phyloP scores from a whole-genome alignment of 2,888 invertebrate species.

The Sclerodermus sp. region DNA sequence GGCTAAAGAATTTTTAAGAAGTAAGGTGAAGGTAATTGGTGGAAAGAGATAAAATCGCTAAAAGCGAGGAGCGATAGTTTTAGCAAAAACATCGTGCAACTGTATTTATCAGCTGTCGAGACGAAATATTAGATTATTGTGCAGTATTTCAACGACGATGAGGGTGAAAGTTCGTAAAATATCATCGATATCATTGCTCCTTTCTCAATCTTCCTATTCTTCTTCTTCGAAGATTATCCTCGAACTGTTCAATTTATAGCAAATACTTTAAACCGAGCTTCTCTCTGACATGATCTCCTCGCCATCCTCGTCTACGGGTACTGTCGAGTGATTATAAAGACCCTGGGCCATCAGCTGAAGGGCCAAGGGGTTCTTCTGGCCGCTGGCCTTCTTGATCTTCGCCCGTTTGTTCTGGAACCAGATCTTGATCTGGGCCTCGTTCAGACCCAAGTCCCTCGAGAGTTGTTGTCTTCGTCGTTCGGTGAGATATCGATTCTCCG shows the following conservation, averaged over 20 bases:
- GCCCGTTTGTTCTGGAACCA: constrained; percentile 97
- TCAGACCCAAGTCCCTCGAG: constrained; percentile 87
- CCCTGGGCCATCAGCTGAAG: constrained; percentile 93
- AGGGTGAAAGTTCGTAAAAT: too few relatives aligned
- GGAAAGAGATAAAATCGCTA: too few relatives aligned
- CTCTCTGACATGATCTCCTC: constrained; percentile 62
- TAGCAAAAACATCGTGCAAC: too few relatives aligned
- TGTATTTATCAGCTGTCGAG: too few relatives aligned
- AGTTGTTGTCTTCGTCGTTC: constrained; percentile 87
- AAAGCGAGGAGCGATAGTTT: too few relatives aligned
- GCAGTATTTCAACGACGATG: too few relatives aligned
- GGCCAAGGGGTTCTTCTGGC: constrained; percentile 83
- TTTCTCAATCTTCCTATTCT: constrained; percentile 18
- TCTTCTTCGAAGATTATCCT: too few relatives aligned
- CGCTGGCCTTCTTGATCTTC: constrained; percentile 90
- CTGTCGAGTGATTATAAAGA: constrained; percentile 85
- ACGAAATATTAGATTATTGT: too few relatives aligned
- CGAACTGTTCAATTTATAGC: too few relatives aligned
- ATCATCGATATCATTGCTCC: too few relatives aligned
- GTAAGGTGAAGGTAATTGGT: too few relatives aligned
- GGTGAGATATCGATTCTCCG: constrained; percentile 89
- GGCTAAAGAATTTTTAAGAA: too few relatives aligned
- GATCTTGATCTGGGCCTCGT: constrained; percentile 96
- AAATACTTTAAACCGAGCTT: not conserved
- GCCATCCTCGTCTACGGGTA: constrained; percentile 73